These are phyloP conservation scores for Lampropteryx suffumata DNA, from an alignment of 2,888 invertebrate species.

Conservation along the genomic window DNA sequence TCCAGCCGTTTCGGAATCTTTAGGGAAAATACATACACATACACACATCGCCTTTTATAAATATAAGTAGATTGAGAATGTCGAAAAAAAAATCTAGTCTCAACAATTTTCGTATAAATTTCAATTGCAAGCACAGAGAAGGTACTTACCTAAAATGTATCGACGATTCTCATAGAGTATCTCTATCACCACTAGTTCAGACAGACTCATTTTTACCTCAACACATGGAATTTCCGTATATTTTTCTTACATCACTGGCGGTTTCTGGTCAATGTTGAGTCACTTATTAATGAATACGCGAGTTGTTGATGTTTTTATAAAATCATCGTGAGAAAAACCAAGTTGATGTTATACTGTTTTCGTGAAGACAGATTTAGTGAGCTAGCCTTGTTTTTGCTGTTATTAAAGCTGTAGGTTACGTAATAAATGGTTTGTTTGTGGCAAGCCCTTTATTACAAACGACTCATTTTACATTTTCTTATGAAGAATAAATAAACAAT, in stretches of 20 bases:
- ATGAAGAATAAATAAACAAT: too few species aligned
- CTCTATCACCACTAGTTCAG: conserved; percentile 4
- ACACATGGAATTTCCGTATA: conserved; percentile 18
- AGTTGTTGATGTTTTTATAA: conserved; percentile 32
- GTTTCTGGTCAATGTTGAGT: conserved; percentile 39
- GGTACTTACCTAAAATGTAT: neutral
- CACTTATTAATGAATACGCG: conserved; percentile 28
- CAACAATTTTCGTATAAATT: too few species aligned
- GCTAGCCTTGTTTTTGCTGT: conserved; percentile 12
- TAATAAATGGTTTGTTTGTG: neutral
- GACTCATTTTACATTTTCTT: too few species aligned
- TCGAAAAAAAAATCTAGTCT: too few species aligned
- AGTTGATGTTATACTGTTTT: conserved; percentile 25
- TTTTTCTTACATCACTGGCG: conserved; percentile 32
- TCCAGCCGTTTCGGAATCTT: too few species aligned
- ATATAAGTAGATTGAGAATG: too few species aligned
- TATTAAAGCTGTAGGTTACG: neutral
- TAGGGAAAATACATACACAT: too few species aligned
- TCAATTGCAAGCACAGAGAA: too few species aligned
- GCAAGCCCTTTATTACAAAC: too few species aligned
- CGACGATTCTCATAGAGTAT: too few species aligned
- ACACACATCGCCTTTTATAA: too few species aligned
- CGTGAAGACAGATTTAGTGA: conserved; percentile 23
- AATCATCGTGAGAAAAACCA: conserved; percentile 28
- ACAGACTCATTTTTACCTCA: conserved; percentile 13